These are phyloP conservation scores for Brachypteracias leptosomus DNA, from an alignment of 2,113 vertebrate species.

Conservation along the genomic window DNA sequence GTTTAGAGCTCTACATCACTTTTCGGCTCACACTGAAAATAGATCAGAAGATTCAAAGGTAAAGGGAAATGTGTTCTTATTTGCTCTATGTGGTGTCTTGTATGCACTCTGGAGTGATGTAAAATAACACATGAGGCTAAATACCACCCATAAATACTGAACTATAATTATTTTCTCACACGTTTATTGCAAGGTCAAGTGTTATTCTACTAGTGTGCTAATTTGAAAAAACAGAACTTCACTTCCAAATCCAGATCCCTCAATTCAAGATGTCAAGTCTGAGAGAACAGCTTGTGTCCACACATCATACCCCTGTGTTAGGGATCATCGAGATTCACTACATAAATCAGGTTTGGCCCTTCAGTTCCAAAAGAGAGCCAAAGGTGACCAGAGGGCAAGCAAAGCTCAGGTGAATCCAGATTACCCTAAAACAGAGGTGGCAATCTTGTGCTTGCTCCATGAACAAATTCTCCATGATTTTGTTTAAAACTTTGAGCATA, in stretches of 20 bases:
- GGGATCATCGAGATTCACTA: neutral
- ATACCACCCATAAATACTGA: constrained; percentile 26
- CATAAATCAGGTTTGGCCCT: neutral
- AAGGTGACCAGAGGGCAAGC: neutral
- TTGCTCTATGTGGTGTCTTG: neutral
- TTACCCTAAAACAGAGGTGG: neutral
- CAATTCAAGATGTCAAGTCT: neutral
- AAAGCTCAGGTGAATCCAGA: neutral
- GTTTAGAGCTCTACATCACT: neutral
- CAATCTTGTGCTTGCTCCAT: neutral
- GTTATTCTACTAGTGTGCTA: neutral
- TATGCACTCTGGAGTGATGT: neutral
- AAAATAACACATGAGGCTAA: constrained; percentile 26
- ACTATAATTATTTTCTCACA: constrained; percentile 31
- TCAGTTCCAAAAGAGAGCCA: neutral
- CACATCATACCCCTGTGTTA: neutral
- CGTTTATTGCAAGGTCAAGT: constrained; percentile 2
- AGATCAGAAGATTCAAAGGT: neutral
- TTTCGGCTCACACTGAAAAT: neutral
- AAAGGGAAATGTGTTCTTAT: neutral
- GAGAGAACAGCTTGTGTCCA: neutral
- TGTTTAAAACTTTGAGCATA: neutral
- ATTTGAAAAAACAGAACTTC: neutral
- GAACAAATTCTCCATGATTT: neutral
- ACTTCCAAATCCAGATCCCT: neutral